Percentiles rank a stretch among this genome's conserved stretches.
phyloP scores from a whole-genome alignment of 2,113 vertebrate species.

The Cochlearius cochlearius region DNA sequence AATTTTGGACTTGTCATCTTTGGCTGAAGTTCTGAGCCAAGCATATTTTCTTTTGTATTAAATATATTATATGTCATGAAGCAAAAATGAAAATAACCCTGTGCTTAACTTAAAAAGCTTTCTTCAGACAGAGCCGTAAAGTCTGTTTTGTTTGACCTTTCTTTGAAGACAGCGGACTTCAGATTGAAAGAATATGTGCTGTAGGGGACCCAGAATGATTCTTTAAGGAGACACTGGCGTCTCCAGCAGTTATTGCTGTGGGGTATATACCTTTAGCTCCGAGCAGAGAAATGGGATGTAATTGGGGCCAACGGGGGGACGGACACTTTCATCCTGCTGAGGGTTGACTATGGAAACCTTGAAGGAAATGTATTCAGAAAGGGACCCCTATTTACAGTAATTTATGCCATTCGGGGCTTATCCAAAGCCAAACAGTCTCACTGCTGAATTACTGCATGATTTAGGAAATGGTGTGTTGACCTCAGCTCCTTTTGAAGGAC shows the following conservation, averaged over 20 bases:
- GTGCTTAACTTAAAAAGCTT: background rate
- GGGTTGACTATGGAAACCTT: background rate
- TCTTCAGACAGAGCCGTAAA: background rate
- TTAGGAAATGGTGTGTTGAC: background rate
- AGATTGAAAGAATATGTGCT: background rate
- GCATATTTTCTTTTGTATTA: background rate
- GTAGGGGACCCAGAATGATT: background rate
- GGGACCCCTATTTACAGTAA: background rate
- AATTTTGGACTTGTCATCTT: background rate
- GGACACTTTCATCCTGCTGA: background rate
- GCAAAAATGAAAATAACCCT: conserved; percentile 12
- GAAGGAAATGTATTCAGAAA: background rate
- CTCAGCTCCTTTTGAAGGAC: background rate
- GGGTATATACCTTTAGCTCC: background rate
- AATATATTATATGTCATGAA: background rate
- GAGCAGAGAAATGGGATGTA: background rate
- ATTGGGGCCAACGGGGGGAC: fast-evolving
- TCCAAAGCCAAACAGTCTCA: background rate
- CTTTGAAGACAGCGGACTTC: background rate
- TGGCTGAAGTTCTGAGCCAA: background rate
- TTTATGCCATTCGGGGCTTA: background rate
- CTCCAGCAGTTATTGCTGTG: background rate
- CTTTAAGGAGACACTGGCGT: background rate
- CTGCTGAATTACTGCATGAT: background rate
- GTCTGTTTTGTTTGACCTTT: background rate